Percentiles rank a stretch among this genome's conserved stretches.
phyloP scores from a whole-genome alignment of 2,888 invertebrate species.

The Drosophila suboccidentalis region DNA sequence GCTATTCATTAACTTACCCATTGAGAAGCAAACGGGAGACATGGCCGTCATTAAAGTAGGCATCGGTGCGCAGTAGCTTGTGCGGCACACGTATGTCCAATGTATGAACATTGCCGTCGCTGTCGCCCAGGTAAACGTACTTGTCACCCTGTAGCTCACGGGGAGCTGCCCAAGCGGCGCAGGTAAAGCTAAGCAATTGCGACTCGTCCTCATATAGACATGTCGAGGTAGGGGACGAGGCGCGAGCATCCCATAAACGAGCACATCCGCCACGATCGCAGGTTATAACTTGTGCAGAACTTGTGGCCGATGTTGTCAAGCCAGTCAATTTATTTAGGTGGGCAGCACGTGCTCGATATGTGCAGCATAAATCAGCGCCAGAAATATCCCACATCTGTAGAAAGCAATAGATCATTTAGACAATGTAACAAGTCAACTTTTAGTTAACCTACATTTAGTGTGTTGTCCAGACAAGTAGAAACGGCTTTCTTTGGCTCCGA shows the following conservation, averaged over 20 bases:
- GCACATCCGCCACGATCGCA: constrained; percentile 68
- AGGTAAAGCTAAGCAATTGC: constrained; percentile 60
- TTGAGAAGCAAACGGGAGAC: constrained; percentile 54
- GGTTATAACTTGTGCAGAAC: constrained; percentile 49
- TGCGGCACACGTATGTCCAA: constrained; percentile 57
- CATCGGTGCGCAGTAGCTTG: constrained; percentile 39
- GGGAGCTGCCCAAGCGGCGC: constrained; percentile 55
- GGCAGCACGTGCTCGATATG: constrained; percentile 44
- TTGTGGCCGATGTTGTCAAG: constrained; percentile 40
- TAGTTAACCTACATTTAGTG: constrained; percentile 74
- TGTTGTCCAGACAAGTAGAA: constrained; percentile 80
- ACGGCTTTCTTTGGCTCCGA: constrained; percentile 69
- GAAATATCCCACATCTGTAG: constrained; percentile 84
- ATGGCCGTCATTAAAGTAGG: constrained; percentile 48
- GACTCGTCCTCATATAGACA: constrained; percentile 53
- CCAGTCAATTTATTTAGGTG: constrained; percentile 63
- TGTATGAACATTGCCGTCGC: constrained; percentile 67
- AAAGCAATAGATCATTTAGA: not conserved
- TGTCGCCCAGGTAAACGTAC: constrained; percentile 62
- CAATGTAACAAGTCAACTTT: not conserved
- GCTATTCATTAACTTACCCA: constrained; percentile 45
- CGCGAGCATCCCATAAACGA: constrained; percentile 65
- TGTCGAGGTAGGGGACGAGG: constrained; percentile 44
- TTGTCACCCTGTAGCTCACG: constrained; percentile 54
- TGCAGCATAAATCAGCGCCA: constrained; percentile 75